Conservation (phyloP, 2,113 vertebrate genomes). For the Ptilorrhoa leucosticta region DNA sequence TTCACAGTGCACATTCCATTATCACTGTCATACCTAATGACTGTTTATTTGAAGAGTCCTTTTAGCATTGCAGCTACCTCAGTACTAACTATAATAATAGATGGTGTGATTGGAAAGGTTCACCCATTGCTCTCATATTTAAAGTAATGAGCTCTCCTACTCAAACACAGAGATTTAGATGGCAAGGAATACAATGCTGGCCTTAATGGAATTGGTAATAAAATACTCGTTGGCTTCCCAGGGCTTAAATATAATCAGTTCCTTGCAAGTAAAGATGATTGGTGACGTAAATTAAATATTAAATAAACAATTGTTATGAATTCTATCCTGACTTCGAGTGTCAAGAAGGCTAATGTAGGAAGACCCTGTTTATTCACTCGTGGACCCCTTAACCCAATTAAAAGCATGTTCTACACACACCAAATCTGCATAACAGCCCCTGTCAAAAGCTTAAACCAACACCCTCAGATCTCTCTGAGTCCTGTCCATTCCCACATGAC, state of each 20-base stretch:
- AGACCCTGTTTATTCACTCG: neutral
- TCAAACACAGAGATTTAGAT: neutral
- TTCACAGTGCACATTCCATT: neutral
- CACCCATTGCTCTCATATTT: neutral
- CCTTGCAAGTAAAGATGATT: neutral
- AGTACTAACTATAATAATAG: neutral
- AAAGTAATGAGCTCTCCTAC: neutral
- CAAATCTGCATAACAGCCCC: neutral
- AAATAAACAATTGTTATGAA: neutral
- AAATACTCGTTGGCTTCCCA: slow-evolving; percentile 11
- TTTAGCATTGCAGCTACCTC: neutral
- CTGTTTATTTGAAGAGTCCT: neutral
- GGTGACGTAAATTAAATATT: neutral
- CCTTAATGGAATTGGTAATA: neutral
- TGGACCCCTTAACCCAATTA: neutral
- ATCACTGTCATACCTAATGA: neutral
- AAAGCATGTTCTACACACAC: neutral
- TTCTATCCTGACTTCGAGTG: neutral
- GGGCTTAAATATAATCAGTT: neutral
- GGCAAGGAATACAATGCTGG: neutral
- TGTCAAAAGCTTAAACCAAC: neutral
- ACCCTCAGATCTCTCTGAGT: neutral
- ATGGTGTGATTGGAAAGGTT: neutral
- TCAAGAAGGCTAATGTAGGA: neutral
- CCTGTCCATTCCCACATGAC: accelerated